Evolutionary conservation across 64 coral and sea anemone genomes (phyloP), one percentile per base, ranked within the genome.

Genomic region (Stylophora pistillata): DNA sequence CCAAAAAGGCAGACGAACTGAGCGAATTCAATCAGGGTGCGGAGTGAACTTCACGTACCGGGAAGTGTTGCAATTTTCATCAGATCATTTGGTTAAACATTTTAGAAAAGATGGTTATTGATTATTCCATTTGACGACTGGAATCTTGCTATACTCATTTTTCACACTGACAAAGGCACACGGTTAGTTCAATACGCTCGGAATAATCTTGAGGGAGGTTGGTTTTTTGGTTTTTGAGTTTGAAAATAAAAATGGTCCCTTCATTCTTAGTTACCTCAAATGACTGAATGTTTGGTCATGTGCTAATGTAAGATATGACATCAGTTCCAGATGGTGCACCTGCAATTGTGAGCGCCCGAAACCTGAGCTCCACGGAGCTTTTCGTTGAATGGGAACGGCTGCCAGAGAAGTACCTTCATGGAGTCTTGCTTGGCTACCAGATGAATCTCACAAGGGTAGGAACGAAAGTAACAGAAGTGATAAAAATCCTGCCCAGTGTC

Each of bases 281-380:
- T 47, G 15, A 15, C 4, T 4, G 59, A 62, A 62, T 5, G 59
- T 13, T 15, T 15, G 15, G 15, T 62, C 15, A 4, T 13, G 58
- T 0, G 2, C 4, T 60, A 15, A 60, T 18, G 17, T 15, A 60
- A 60, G 58, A 77, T 47, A 20, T 77, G 74, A 53, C 62, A 60
- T 23, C 26, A 94, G 92, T 94, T 32, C 92, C 92, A 81, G 74
- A 62, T 16, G 71, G 47, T 32, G 77, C 87, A 15, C 86, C 86
- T 77, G n/a, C 58, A 53, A 94, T 84, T 53, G 25, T 94, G 56
- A 76, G 86, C 1, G 87, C 87, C 28, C 60, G 53, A 4, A 89
- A 85, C 57, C 11, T 30, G 53, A 85, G 66, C 37, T 74, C 86
- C 7, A 85, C 86, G 18, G 74, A 66, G 15, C 56, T 94, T 32